Conservation (phyloP, 2,113 vertebrate species). For the Leucopternis melanops region DNA sequence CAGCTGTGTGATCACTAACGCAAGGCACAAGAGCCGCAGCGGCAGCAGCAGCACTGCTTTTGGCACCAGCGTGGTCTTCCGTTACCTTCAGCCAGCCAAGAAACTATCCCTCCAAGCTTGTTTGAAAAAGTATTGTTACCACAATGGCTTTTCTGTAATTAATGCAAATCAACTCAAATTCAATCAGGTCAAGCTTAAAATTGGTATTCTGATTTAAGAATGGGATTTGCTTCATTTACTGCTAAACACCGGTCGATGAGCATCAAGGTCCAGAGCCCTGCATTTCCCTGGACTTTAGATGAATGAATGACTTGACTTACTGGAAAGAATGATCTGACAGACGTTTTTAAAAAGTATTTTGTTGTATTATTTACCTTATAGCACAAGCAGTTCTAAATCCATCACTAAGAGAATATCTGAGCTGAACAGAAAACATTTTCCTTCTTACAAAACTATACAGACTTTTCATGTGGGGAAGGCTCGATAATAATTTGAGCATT, state of each 20-base stretch:
- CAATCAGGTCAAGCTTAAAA: neutral
- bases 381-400: neutral
- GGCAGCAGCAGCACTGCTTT: neutral
- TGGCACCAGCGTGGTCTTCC: neutral
- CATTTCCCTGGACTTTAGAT: neutral
- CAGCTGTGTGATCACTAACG: neutral
- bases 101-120: neutral
- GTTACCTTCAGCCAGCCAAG: neutral
- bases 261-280: neutral
- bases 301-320: neutral
- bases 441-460: neutral
- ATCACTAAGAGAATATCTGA: neutral
- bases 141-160: neutral
- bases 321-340: neutral
- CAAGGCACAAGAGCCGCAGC: neutral
- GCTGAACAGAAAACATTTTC: neutral
- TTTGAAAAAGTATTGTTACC: neutral
- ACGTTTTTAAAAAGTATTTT: neutral
- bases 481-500: neutral
- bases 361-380: neutral
- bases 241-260: neutral
- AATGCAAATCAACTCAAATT: neutral
- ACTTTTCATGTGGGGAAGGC: neutral
- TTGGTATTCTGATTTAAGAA: neutral
- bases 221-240: neutral